phyloP scores from a whole-genome alignment of 2,113 vertebrate genomes.

The Aspidoscelis tigris region DNA sequence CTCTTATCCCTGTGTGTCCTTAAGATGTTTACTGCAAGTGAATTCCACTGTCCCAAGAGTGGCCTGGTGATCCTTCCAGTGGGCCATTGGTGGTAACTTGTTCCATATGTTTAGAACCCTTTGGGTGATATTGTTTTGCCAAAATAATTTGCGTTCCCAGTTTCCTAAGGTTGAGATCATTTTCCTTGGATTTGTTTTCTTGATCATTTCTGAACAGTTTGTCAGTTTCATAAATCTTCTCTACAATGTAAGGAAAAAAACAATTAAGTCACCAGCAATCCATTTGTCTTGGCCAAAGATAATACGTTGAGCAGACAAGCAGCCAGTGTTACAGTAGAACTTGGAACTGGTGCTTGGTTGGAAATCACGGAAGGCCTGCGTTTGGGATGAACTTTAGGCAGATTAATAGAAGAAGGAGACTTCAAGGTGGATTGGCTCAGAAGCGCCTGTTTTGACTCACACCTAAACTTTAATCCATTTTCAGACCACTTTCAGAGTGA shows the following conservation, averaged over 20 bases:
- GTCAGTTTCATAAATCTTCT: conserved; percentile 41
- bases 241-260: conserved; percentile 19
- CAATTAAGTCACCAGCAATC: conserved; percentile 31
- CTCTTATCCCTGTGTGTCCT: neutral
- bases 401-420: neutral
- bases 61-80: conserved; percentile 4
- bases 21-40: conserved; percentile 5
- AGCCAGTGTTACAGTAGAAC: conserved; percentile 31
- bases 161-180: conserved; percentile 42
- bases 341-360: neutral
- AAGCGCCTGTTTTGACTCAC: neutral
- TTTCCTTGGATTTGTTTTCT: conserved; percentile 42
- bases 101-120: conserved; percentile 30
- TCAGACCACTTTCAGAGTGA: too few relatives aligned
- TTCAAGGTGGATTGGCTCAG: neutral
- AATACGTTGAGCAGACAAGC: neutral
- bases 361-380: neutral
- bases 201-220: conserved; percentile 27
- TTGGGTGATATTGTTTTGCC: conserved; percentile 29
- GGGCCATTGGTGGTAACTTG: conserved; percentile 27
- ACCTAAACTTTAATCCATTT: neutral
- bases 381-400: neutral
- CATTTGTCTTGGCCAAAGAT: conserved; percentile 42
- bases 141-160: conserved; percentile 37
- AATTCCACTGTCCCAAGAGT: neutral